phyloP scores from a whole-genome alignment of 2,113 vertebrate genomes.

The Ptyas mucosa region DNA sequence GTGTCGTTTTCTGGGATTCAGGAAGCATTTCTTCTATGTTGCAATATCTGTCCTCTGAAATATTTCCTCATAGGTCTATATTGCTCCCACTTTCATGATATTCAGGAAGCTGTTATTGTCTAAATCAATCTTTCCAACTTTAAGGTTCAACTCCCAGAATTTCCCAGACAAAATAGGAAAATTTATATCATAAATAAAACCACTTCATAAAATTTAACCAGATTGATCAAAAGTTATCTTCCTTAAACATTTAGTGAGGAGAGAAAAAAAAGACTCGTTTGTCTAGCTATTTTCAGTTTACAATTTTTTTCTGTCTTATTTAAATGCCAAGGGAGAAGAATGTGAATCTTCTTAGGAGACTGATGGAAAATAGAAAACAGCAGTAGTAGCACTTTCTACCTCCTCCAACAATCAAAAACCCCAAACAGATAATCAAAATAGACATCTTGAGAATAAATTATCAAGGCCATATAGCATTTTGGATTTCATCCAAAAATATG shows the following conservation, averaged over 20 bases:
- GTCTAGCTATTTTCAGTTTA: neutral
- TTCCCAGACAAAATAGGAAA: neutral
- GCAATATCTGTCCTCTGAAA: neutral
- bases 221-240: neutral
- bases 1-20: neutral
- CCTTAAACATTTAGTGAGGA: neutral
- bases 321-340: neutral
- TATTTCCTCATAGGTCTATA: neutral
- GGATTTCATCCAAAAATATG: neutral
- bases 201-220: neutral
- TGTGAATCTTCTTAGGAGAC: neutral
- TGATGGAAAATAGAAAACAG: neutral
- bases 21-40: neutral
- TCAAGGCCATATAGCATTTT: neutral
- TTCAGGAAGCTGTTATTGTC: neutral
- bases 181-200: neutral
- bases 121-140: neutral
- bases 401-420: neutral
- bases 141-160: neutral
- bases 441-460: neutral
- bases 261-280: accelerated
- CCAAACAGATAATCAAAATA: neutral
- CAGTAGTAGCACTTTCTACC: neutral
- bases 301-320: neutral
- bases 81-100: neutral